A percentile compares a stretch with the other conserved stretches of the same genome.
These are phyloP conservation scores for Abrostola triplasia DNA, from an alignment of 2,888 invertebrate genomes.

Conservation along the genomic window DNA sequence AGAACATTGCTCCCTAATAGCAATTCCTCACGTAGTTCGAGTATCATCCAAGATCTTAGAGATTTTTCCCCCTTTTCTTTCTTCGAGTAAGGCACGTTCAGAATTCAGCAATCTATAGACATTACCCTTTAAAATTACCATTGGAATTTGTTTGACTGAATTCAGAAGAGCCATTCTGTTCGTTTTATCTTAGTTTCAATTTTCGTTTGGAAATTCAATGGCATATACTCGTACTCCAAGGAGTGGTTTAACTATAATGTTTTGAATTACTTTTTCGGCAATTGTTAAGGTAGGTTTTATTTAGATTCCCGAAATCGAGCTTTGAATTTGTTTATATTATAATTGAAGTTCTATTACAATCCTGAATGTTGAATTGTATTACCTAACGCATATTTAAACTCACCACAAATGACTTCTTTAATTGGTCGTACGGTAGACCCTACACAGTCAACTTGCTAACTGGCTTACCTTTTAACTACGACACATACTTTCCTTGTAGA, in stretches of 20 bases:
- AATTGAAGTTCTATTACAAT: background rate
- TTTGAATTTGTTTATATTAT: background rate
- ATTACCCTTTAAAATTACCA: constrained; percentile 57
- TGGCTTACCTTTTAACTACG: too few relatives aligned
- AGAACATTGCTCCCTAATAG: constrained; percentile 53
- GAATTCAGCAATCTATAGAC: constrained; percentile 48
- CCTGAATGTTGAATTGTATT: too few relatives aligned
- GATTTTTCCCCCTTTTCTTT: constrained; percentile 42
- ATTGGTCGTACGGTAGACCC: too few relatives aligned
- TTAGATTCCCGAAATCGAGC: background rate
- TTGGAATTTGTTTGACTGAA: constrained; percentile 53
- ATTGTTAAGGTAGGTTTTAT: background rate
- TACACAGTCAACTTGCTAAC: too few relatives aligned
- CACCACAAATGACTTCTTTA: too few relatives aligned
- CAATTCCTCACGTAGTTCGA: constrained; percentile 55
- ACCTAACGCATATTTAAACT: too few relatives aligned
- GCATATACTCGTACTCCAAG: constrained; percentile 13
- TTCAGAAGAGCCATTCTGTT: constrained; percentile 37
- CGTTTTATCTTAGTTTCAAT: constrained; percentile 46
- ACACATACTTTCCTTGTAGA: too few relatives aligned
- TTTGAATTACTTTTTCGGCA: background rate
- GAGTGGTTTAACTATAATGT: constrained; percentile 14
- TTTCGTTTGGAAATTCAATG: constrained; percentile 26
- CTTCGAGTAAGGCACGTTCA: constrained; percentile 38
- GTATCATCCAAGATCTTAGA: constrained; percentile 42